Evolutionary conservation across 1,140 invertebrate genomes (phyloP), one percentile per base, ranked within the genome.

Genomic region (Aleiodes sp.): DNA sequence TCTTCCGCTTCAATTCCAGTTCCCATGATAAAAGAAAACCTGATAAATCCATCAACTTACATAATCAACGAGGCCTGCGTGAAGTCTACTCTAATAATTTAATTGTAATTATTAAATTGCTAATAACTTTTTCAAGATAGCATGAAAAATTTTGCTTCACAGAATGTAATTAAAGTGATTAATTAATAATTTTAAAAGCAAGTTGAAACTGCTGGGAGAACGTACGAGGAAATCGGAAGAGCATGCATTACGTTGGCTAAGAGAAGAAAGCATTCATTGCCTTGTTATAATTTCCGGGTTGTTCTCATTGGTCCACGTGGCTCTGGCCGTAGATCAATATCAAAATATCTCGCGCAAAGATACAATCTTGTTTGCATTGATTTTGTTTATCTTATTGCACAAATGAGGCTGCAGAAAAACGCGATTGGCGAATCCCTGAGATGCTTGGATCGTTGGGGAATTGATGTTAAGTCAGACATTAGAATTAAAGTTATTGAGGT

Each of bases 341-440:
- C 78, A 0, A 75, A 77, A 67, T 68, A 80, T 57, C 35, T 86
- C 62, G 59, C 75, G 1, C 43, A 78, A 61, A 65, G 60, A 61
- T 83, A 81, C 60, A 77, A 78, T 65, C 37, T 86, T 10, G 74
- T 80, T 28, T 75, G 83, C 59, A 88, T 91, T 46, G 79, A 90
- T 74, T 90, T 90, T 70, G 78, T 87, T 31, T 78, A 87, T 33
- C 68, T 91, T 2, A 77, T 87, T 26, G 82, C 84, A 16, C 86
- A 89, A 74, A 84, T 83, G 0, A 82, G 80, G 63, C 75, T 78
- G 2, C 86, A 82, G 37, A 78, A 87, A 0, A 85, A 83, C 8
- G 77, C 88, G 14, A 70, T 90, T 1, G 88, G 87, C 0, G 73
- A 87, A 29, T 77, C 81, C 33, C 64, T 91, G 2, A 79, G 86